These are phyloP conservation scores for Neosalanx taihuensis DNA, from an alignment of 2,797 vertebrate genomes.

Conservation along the genomic window DNA sequence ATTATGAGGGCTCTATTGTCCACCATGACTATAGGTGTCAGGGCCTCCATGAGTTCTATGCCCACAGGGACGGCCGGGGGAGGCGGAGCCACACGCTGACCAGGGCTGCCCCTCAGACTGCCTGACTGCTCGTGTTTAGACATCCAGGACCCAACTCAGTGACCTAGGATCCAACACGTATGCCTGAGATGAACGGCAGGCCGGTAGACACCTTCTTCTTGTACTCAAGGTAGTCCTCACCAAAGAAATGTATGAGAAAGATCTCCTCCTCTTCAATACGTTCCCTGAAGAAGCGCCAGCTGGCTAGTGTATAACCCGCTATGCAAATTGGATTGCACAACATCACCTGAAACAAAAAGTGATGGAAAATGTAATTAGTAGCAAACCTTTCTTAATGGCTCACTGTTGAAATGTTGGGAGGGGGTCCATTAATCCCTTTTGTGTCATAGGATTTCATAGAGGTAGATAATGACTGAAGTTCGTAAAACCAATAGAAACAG, in stretches of 20 bases:
- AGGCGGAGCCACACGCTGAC: constrained; percentile 38
- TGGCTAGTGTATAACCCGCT: constrained; percentile 85
- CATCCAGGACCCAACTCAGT: background rate
- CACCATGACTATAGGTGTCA: constrained; percentile 24
- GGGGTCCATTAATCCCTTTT: background rate
- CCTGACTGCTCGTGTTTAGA: constrained; percentile 41
- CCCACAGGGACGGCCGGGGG: constrained; percentile 38
- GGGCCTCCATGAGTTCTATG: constrained; percentile 48
- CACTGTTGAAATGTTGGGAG: background rate
- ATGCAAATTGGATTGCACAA: constrained; percentile 93
- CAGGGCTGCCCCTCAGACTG: constrained; percentile 52
- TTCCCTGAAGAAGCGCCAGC: constrained; percentile 97
- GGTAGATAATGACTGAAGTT: background rate
- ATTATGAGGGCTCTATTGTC: constrained; percentile 41
- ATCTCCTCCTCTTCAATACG: constrained; percentile 95
- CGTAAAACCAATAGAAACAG: background rate
- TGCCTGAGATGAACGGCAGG: constrained; percentile 93
- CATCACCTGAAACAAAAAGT: constrained; percentile 75
- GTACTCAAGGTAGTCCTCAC: constrained; percentile 92
- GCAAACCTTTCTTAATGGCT: no score
- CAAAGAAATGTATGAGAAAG: constrained; percentile 92
- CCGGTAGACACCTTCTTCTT: constrained; percentile 89
- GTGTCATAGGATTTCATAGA: background rate
- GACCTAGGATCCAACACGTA: constrained; percentile 80
- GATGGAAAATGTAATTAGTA: background rate